These are phyloP conservation scores for Acrobeloides nanus DNA, from an alignment of 2,888 invertebrate genomes.

Conservation along the genomic window DNA sequence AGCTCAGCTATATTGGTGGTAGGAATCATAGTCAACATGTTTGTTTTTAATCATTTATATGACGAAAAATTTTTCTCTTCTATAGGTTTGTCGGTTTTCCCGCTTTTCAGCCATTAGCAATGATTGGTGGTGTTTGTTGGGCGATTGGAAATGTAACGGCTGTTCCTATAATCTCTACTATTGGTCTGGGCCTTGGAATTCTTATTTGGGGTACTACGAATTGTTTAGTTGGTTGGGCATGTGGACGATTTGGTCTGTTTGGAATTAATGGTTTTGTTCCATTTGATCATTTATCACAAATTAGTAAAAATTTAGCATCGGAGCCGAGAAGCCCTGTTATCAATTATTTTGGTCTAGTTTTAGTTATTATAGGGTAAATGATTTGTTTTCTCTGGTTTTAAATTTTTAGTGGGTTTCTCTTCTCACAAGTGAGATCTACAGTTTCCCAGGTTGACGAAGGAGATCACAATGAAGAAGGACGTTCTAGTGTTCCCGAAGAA, in stretches of 20 bases:
- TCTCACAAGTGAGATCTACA: conserved; percentile 35
- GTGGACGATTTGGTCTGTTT: conserved; percentile 49
- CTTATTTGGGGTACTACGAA: conserved; percentile 59
- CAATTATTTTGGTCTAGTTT: conserved; percentile 43
- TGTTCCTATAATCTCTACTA: conserved; percentile 57
- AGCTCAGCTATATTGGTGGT: conserved; percentile 54
- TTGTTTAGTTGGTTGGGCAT: conserved; percentile 50
- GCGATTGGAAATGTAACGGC: conserved; percentile 57
- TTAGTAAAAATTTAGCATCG: conserved; percentile 27
- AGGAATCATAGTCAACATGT: conserved; percentile 55
- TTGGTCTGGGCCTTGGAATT: conserved; percentile 57
- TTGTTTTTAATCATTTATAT: conserved; percentile 9
- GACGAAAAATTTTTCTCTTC: conserved; percentile 29
- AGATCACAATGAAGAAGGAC: conserved; percentile 8
- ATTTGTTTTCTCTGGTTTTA: too few relatives aligned
- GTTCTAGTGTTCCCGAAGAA: conserved; percentile 1
- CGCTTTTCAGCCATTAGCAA: conserved; percentile 57
- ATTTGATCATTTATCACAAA: too few relatives aligned
- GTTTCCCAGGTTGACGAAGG: conserved; percentile 9
- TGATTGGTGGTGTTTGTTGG: conserved; percentile 59
- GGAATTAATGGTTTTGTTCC: conserved; percentile 35
- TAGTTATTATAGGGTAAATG: conserved; percentile 42
- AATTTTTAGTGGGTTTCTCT: conserved; percentile 38
- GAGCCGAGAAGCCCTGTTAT: conserved; percentile 27
- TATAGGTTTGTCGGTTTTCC: conserved; percentile 54